These are phyloP conservation scores for Bombus polaris DNA, from an alignment of 1,140 invertebrate genomes.

Conservation along the genomic window DNA sequence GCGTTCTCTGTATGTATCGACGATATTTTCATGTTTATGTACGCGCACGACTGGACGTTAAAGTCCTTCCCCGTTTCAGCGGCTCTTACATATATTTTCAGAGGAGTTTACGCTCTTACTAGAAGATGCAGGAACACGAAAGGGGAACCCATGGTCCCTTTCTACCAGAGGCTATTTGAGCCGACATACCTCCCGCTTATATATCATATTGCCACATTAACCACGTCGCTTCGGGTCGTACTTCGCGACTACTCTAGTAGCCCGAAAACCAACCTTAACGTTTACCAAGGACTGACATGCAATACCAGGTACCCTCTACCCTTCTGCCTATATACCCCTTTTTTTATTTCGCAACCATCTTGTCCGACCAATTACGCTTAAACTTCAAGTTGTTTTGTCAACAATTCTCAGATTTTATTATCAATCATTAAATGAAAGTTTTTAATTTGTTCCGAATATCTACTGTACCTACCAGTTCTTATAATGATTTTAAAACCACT, in stretches of 20 bases:
- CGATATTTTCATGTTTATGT: slow-evolving; percentile 73
- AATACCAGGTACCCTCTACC: slow-evolving; percentile 29
- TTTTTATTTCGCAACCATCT: neutral
- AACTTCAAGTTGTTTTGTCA: too few relatives aligned
- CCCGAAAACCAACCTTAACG: slow-evolving; percentile 60
- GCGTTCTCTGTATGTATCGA: slow-evolving; percentile 17
- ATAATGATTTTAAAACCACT: too few relatives aligned
- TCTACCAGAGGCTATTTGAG: slow-evolving; percentile 66
- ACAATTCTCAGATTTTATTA: too few relatives aligned
- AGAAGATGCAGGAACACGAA: slow-evolving; percentile 36
- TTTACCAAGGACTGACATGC: slow-evolving; percentile 40
- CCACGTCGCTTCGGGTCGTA: slow-evolving; percentile 67
- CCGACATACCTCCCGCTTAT: slow-evolving; percentile 63
- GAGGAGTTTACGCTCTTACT: slow-evolving; percentile 51
- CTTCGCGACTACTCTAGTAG: slow-evolving; percentile 64
- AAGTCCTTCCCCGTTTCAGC: slow-evolving; percentile 66
- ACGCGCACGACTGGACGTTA: slow-evolving; percentile 59
- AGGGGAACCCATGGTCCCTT: slow-evolving; percentile 26
- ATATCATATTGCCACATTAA: slow-evolving; percentile 75
- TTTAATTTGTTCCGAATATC: too few relatives aligned
- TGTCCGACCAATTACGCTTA: too few relatives aligned
- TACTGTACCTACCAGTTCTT: too few relatives aligned
- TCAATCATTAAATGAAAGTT: too few relatives aligned
- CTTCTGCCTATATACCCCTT: slow-evolving; percentile 11
- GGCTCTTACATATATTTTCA: slow-evolving; percentile 62